Base-by-base conservation (phyloP, 2,888 invertebrate genomes). In the Caenorhabditis sp. region DNA sequence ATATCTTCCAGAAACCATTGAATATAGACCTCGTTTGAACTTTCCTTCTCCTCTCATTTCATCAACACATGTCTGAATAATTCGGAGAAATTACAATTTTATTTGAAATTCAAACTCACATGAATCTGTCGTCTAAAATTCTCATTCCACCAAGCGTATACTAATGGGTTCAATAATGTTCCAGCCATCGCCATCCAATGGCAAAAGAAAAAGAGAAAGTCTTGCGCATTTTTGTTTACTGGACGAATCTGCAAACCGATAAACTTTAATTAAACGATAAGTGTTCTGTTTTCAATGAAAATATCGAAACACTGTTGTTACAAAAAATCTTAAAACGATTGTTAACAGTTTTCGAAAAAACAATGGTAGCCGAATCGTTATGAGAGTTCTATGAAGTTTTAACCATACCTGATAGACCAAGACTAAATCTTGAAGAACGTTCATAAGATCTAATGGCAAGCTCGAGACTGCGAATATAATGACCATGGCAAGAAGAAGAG, bases 401-500 rank as follows among this genome's bases (percentile, higher is more conserved):
- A n/a, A n/a, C n/a, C n/a, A 26, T 63, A 81, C 81, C 64, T 76
- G 58, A 54, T 75, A 78, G n/a, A 77, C 77, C 17, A 76, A 23
- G 17, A 76, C 71, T 31, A 81, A 66, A 55, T 83, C 83, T 63
- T 83, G 83, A 5, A 81, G 65, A 27, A 83, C 78, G 67, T 82
- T 83, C 60, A 75, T 80, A 17, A 83, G 58, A 69, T 83, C 83
- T 54, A 82, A 50, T 14, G 83, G 82, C 14, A 83, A 72, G 36
- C 97, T 97, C 19, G 95, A 95, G 17, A 94, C 90, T 0, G 95
- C 93, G 88, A 97, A 97, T 64, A 97, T 95, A 10, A 93, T 92
- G 14, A 91, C 97, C 97, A 97, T 97, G 0, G 95, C 93, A 68
- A 97, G 95, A 67, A 97, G 90, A 95, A 97, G 97, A 77, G 94